Base-by-base conservation (phyloP, 2,113 vertebrate species). In the Chaetorhynchus papuensis region DNA sequence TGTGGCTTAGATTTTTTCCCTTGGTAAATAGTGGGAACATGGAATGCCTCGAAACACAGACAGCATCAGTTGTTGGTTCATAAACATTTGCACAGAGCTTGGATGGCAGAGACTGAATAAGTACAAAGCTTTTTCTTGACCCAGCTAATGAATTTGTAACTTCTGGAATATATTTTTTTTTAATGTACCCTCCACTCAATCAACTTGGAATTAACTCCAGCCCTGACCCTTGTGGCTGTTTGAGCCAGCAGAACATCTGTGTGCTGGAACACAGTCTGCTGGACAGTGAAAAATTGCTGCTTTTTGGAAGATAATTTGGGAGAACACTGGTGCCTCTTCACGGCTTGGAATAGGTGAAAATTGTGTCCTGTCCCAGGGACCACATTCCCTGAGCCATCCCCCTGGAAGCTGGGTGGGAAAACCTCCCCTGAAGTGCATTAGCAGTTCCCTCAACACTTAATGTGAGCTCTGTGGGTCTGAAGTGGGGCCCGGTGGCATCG, bases 201-300 rank as follows among this genome's bases (percentile, higher is more conserved):
- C 95, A 84, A 75, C 87, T 93, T 79, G 69, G 72, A 95, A 82
- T 95, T 94, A 92, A 84, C 87, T 95, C 65, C 37, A 87, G 35
- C 35, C 69, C 57, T 82, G 87, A 78, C 87, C 82, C 52, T 89
- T 63, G 39, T 3, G 64, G 64, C 47, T 91, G 39, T 47, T 81
- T 70, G 80, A 91, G 64, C 52, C 88, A 92, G 80, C 52, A 78
- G 82, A 31, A 50, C 22, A 75, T 83, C 77, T 84, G 27, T 64
- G 47, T 75, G 72, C 53, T 84, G 52, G 53, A 91, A 72, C 54
- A 28, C 63, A 65, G 57, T 26, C 41, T 78, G 65, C 60, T 75
- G 85, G 86, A 82, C 49, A 45, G 52, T 68, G 89, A 89, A 89
- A 91, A 94, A 89, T 45, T 53, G 26, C 56, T 44, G 5, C 56